phyloP scores from a whole-genome alignment of 2,888 invertebrate species.

The Diplazon laetatorius region DNA sequence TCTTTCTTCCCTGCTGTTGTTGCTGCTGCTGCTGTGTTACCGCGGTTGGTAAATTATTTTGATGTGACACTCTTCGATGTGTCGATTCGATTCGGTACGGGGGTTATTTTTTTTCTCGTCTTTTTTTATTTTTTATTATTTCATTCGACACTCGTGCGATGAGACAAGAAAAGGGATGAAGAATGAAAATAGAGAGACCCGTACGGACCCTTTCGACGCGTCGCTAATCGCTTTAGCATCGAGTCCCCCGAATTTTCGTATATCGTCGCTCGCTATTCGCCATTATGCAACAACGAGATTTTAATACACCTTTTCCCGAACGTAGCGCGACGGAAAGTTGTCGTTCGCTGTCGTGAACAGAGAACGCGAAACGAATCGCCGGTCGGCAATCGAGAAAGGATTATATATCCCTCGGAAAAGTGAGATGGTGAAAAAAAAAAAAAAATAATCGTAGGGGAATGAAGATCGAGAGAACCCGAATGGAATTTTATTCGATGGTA shows the following conservation, averaged over 20 bases:
- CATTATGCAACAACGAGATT: slow-evolving; percentile 71
- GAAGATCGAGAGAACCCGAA: slow-evolving; percentile 41
- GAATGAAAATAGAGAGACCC: slow-evolving; percentile 9
- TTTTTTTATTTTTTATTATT: slow-evolving; percentile 53
- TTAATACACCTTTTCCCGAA: slow-evolving; percentile 72
- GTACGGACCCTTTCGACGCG: slow-evolving; percentile 59
- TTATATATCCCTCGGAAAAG: slow-evolving; percentile 69
- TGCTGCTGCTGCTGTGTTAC: neutral
- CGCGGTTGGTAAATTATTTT: slow-evolving; percentile 39
- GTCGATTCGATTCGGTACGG: slow-evolving; percentile 50
- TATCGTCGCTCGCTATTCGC: slow-evolving; percentile 17
- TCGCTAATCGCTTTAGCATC: slow-evolving; percentile 63
- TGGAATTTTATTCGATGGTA: slow-evolving; percentile 45
- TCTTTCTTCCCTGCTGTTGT: neutral
- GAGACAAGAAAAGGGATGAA: slow-evolving; percentile 14
- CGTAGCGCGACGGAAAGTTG: slow-evolving; percentile 45
- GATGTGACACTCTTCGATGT: slow-evolving; percentile 45
- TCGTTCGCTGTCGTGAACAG: slow-evolving; percentile 17
- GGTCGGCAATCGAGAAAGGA: slow-evolving; percentile 77
- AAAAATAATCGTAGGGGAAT: slow-evolving; percentile 20
- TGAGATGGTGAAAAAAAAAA: slow-evolving; percentile 37
- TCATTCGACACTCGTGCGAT: slow-evolving; percentile 17
- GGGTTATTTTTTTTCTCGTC: too few species aligned
- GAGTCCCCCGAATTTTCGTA: slow-evolving; percentile 40
- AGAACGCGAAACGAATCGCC: slow-evolving; percentile 72